These are phyloP conservation scores for Trichopria drosophilae DNA, from an alignment of 2,888 invertebrate genomes.

Conservation along the genomic window DNA sequence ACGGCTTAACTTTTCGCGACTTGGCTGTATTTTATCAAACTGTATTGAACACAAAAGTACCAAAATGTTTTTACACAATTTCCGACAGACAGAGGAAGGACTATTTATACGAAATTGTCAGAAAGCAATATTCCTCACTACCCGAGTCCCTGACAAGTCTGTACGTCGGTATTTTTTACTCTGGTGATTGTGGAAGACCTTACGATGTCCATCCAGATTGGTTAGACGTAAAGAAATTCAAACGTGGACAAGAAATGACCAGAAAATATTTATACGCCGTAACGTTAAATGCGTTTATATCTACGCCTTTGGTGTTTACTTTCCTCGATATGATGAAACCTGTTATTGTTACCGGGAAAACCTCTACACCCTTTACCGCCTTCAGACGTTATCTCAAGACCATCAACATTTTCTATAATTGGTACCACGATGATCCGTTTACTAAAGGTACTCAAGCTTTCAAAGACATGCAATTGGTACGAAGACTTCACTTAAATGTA, in stretches of 20 bases:
- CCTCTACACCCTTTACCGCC: conserved; percentile 58
- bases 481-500: conserved; percentile 55
- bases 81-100: too few relatives aligned
- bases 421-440: conserved; percentile 62
- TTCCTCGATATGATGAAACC: conserved; percentile 56
- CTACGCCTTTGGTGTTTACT: conserved; percentile 56
- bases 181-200: conserved; percentile 40
- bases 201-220: conserved; percentile 50
- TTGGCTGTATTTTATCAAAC: too few relatives aligned
- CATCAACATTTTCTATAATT: too few relatives aligned
- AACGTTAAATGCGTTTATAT: conserved; percentile 51
- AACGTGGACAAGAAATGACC: conserved; percentile 59
- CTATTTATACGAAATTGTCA: too few relatives aligned
- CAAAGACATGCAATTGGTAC: conserved; percentile 57
- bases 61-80: too few relatives aligned
- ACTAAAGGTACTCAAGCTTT: conserved; percentile 54
- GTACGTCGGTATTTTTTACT: conserved; percentile 6
- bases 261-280: conserved; percentile 52
- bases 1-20: too few relatives aligned
- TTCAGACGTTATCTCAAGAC: too few relatives aligned
- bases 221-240: conserved; percentile 57
- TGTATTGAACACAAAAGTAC: too few relatives aligned
- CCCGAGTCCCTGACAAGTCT: conserved; percentile 6
- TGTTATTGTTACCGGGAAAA: conserved; percentile 59
- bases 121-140: conserved; percentile 6